Evolutionary conservation across 2,888 invertebrate genomes (phyloP).

Genomic region (Spodoptera littoralis): DNA sequence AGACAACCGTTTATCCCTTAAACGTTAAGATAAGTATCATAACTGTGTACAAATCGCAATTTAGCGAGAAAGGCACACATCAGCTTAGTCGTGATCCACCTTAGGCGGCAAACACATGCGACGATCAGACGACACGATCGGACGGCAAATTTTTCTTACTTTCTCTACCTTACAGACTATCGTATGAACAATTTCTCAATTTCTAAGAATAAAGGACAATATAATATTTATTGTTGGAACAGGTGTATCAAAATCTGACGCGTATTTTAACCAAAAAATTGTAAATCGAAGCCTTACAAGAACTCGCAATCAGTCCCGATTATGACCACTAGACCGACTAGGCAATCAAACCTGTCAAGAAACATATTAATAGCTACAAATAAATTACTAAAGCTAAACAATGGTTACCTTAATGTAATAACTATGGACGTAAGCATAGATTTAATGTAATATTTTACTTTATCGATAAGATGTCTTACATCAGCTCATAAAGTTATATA

Average conservation of each 20-base stretch:
- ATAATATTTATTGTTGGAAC: too few relatives aligned
- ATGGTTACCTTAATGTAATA: constrained; percentile 30
- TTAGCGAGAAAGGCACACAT: constrained; percentile 70
- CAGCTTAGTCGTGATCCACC: constrained; percentile 65
- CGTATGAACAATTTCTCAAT: too few relatives aligned
- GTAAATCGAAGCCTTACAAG: too few relatives aligned
- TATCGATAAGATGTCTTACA: constrained; percentile 21
- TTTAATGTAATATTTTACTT: constrained; percentile 36
- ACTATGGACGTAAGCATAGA: constrained; percentile 17
- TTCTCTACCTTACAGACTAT: too few relatives aligned
- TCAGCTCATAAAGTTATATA: constrained; percentile 10
- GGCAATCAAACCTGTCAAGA: constrained; percentile 29
- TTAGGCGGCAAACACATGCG: constrained; percentile 52
- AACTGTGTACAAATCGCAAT: constrained; percentile 67
- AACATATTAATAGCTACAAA: constrained; percentile 32
- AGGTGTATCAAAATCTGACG: too few relatives aligned
- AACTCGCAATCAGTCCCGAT: too few relatives aligned
- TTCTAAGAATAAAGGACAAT: too few relatives aligned
- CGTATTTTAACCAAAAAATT: too few relatives aligned
- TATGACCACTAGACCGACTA: too few relatives aligned
- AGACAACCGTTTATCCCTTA: constrained; percentile 68
- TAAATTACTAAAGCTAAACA: constrained; percentile 42
- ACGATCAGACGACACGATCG: constrained; percentile 28
- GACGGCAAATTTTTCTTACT: constrained; percentile 12
- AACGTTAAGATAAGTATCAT: constrained; percentile 67